Evolutionary conservation across 2,113 vertebrate species (phyloP).

Genomic region (Taxidea taxus): DNA sequence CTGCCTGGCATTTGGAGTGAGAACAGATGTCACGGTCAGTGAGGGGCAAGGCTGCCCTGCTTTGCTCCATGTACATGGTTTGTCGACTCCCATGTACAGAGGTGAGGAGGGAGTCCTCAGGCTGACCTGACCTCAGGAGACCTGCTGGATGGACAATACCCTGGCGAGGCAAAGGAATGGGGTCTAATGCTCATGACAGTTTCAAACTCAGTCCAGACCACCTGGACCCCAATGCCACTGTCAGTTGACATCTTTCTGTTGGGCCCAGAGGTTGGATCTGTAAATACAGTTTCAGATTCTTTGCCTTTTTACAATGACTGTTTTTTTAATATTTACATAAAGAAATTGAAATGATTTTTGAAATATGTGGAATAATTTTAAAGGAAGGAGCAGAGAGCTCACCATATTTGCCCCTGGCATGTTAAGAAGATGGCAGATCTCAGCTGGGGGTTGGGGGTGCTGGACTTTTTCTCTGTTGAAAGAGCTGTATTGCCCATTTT

Average conservation of each 20-base stretch:
- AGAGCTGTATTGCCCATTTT: neutral
- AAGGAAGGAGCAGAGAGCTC: neutral
- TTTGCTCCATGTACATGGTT: fast-evolving
- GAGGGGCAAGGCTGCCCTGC: too few relatives aligned
- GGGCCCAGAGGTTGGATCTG: neutral
- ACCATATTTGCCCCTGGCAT: neutral
- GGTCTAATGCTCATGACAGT: too few relatives aligned
- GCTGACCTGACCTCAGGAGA: neutral
- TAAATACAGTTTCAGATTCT: neutral
- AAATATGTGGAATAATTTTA: neutral
- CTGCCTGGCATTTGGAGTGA: neutral
- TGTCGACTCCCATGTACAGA: neutral
- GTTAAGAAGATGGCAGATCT: neutral
- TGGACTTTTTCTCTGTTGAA: neutral
- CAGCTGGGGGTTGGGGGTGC: neutral
- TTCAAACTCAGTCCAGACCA: neutral
- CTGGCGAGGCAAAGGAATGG: neutral
- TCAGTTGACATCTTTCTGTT: neutral
- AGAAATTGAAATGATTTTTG: neutral
- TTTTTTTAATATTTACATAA: neutral
- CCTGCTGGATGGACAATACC: neutral
- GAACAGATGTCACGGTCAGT: too few relatives aligned
- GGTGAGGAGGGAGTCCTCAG: neutral
- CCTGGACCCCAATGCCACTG: neutral
- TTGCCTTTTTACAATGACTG: neutral